Evolutionary conservation across 92 coral and sea anemone species (phyloP), one percentile per base, ranked within the genome.

Genomic region (Umimayanthus chanpuru): DNA sequence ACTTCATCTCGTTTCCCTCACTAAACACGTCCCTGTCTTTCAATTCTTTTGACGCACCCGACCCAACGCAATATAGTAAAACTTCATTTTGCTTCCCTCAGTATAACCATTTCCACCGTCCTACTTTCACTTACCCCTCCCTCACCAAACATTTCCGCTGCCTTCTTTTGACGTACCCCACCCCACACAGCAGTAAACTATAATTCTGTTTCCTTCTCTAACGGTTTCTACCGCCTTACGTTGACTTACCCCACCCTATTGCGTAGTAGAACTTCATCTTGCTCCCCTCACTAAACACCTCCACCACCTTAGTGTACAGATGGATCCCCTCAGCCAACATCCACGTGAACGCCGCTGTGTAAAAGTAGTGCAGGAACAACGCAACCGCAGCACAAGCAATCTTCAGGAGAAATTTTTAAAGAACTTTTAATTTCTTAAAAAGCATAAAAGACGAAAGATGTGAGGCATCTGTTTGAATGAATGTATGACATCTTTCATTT

Each of bases 241-340:
- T 12, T 29, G 65, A 96, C 95, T 89, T 43, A 95, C 98, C 98
- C 99, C 99, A 96, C 66, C 99, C 99, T 21, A 96, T 88, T 66
- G 93, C 92, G 90, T 95, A 96, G 91, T 95, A 96, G 90, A 90
- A 96, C 68, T 96, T 96, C 98, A 95, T 95, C 90, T 95, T 96
- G 91, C 93, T 91, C 21, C 94, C 96, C 74, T 92, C 95, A 79
- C 94, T 93, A 80, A 96, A 96, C 61, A 96, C 99, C 65, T 94
- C 98, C 61, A 96, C 98, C 44, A 96, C 98, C 84, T 96, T 96
- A 53, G 96, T 93, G 85, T 96, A 96, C 16, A 96, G 92, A 93
- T 96, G 98, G 89, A 96, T 81, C 66, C 98, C 98, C 76, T 96
- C 98, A 36, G 94, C 93, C 29, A 93, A 81, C 98, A 96, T 96